Conservation (phyloP, 1,140 invertebrate genomes). For the Brachystomella parvula region DNA sequence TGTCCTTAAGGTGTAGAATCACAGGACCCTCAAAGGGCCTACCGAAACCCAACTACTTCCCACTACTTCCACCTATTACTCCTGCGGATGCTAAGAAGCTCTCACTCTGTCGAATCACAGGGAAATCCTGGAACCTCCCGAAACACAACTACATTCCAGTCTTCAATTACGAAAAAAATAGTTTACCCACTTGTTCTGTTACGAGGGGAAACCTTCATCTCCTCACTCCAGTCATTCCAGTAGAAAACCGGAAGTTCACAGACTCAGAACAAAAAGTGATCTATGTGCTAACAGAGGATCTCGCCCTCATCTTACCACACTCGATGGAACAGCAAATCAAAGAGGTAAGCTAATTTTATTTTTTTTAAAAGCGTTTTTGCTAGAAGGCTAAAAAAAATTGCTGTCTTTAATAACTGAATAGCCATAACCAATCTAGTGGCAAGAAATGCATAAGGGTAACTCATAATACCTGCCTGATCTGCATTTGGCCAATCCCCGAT, state of each 20-base stretch:
- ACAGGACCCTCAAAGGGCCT: constrained; percentile 68
- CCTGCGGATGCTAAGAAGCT: constrained; percentile 61
- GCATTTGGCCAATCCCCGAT: neutral
- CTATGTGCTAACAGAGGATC: neutral
- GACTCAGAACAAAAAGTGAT: constrained; percentile 1
- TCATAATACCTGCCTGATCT: neutral
- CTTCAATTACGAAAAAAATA: neutral
- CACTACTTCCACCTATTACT: constrained; percentile 67
- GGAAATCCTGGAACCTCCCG: constrained; percentile 65
- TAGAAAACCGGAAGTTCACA: neutral
- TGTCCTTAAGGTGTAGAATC: constrained; percentile 56
- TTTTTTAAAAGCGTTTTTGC: neutral
- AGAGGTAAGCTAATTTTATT: neutral
- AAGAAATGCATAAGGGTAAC: neutral
- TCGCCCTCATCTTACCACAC: neutral
- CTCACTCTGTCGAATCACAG: constrained; percentile 65
- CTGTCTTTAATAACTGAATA: neutral
- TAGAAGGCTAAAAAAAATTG: neutral
- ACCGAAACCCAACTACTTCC: constrained; percentile 73
- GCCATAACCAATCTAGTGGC: neutral
- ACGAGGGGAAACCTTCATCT: constrained; percentile 10
- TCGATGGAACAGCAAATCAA: constrained; percentile 8
- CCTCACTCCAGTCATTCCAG: constrained; percentile 6
- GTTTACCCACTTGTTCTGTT: neutral
- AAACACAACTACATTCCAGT: constrained; percentile 73